Evolutionary conservation across 1,140 invertebrate genomes (phyloP).

Genomic region (Kradibia gibbosae): DNA sequence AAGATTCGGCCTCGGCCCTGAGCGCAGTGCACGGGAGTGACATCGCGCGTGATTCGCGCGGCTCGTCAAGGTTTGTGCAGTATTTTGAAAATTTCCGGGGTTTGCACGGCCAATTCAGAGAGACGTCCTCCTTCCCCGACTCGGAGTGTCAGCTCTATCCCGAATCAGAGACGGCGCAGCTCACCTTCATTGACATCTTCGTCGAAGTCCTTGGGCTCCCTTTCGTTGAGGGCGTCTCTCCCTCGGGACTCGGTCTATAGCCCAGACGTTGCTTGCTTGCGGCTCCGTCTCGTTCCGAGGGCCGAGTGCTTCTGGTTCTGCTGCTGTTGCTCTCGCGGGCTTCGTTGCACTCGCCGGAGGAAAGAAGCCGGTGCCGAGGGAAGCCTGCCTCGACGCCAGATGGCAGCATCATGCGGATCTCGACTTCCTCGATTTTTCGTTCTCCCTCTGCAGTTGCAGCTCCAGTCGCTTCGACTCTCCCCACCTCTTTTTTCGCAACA

Average conservation of each 20-base stretch:
- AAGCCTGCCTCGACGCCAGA: background rate
- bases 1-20: background rate
- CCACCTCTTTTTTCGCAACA: no score
- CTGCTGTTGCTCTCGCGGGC: no score
- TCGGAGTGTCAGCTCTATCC: background rate
- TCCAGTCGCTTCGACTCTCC: no score
- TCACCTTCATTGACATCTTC: slow-evolving; percentile 59
- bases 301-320: background rate
- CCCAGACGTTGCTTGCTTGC: background rate
- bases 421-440: no score
- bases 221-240: no score
- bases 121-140: no score
- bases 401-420: slow-evolving; percentile 3
- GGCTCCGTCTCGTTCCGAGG: background rate
- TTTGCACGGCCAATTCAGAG: no score
- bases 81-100: no score
- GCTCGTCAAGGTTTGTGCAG: no score
- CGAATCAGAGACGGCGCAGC: no score
- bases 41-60: background rate
- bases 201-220: background rate
- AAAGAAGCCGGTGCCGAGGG: background rate
- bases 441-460: no score
- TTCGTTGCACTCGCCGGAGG: background rate
- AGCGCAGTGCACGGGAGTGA: background rate
- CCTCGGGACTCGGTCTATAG: background rate